Percentiles rank a stretch among this genome's conserved stretches.
Evolutionary conservation across 1,140 invertebrate genomes (phyloP).

Genomic region (Agrypnia vestita): DNA sequence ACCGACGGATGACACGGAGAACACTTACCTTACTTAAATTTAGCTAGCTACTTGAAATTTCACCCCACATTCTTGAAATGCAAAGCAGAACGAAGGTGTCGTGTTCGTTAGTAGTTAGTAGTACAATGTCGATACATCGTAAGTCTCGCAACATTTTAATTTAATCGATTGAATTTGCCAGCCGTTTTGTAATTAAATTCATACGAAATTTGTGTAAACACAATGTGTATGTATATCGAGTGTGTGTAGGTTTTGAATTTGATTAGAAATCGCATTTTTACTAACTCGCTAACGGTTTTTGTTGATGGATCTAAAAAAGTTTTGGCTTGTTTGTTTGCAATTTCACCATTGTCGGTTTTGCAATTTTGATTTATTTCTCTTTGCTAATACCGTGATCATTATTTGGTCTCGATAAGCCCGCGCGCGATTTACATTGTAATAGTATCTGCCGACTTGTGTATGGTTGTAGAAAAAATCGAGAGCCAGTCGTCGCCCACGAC

Average conservation of each 20-base stretch:
- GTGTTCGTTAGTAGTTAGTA: too few species aligned
- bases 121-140: too few species aligned
- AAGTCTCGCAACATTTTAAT: too few species aligned
- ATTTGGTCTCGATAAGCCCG: conserved; percentile 4
- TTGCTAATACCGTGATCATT: conserved; percentile 19
- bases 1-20: not conserved
- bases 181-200: too few species aligned
- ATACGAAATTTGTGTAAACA: too few species aligned
- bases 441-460: not conserved
- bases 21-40: not conserved
- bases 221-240: too few species aligned
- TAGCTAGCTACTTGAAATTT: too few species aligned
- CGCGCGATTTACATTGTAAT: conserved; percentile 4
- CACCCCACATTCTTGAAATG: too few species aligned
- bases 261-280: not conserved
- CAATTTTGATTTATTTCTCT: conserved; percentile 17
- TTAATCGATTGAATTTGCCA: too few species aligned
- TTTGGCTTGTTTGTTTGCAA: conserved; percentile 9
- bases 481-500: conserved; percentile 9
- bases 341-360: conserved; percentile 19
- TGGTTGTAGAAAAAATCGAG: conserved; percentile 3
- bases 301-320: not conserved
- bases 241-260: too few species aligned
- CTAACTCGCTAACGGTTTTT: not conserved
- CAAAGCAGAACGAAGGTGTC: too few species aligned